These are phyloP conservation scores for Alethe castanea DNA, from an alignment of 2,113 vertebrate genomes.

Conservation along the genomic window DNA sequence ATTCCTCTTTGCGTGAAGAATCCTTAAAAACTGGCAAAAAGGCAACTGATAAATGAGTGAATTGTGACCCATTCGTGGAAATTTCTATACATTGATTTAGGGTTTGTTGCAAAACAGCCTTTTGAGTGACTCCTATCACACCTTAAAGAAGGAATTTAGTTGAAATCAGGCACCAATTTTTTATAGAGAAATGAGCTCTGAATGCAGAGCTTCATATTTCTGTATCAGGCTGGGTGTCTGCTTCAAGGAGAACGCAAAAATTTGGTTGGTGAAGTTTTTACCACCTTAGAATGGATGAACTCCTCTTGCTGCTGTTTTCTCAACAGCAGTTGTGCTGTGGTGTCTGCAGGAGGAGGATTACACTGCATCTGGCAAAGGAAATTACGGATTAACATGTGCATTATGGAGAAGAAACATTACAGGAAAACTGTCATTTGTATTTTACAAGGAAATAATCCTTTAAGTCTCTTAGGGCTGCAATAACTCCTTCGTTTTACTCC, in stretches of 20 bases:
- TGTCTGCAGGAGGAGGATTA: slow-evolving; percentile 57
- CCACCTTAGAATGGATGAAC: not conserved
- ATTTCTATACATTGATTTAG: not conserved
- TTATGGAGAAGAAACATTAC: slow-evolving; percentile 41
- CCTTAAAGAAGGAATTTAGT: not conserved
- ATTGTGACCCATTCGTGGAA: not conserved
- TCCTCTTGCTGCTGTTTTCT: not conserved
- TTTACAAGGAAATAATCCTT: slow-evolving; percentile 65
- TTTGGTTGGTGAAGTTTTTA: not conserved
- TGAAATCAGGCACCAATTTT: not conserved
- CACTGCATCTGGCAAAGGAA: slow-evolving; percentile 51
- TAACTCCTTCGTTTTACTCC: not conserved
- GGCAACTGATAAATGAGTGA: not conserved
- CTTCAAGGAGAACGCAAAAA: not conserved
- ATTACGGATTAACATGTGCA: slow-evolving; percentile 50
- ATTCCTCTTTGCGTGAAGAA: not conserved
- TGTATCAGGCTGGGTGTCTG: not conserved
- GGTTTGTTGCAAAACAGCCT: not conserved
- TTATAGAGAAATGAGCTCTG: not conserved
- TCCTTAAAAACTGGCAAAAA: slow-evolving; percentile 35
- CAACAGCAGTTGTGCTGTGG: not conserved
- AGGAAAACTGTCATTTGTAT: slow-evolving; percentile 54
- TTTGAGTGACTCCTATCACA: not conserved
- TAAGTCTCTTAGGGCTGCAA: slow-evolving; percentile 59
- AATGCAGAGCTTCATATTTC: not conserved